These are phyloP conservation scores for Nephila pilipes DNA, from an alignment of 1,140 invertebrate genomes.

Conservation along the genomic window DNA sequence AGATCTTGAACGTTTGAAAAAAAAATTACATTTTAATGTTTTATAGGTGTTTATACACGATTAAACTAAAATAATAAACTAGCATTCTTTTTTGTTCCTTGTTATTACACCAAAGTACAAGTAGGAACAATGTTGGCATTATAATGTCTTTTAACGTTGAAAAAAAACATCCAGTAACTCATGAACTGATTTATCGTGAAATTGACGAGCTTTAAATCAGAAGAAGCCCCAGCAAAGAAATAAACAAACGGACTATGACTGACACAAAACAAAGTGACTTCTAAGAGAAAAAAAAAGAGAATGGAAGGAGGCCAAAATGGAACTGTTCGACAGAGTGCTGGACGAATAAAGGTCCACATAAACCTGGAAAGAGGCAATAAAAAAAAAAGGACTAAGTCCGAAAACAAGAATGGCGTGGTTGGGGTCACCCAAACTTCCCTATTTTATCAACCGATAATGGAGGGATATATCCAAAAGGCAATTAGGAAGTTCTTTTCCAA, in stretches of 20 bases:
- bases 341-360: background rate
- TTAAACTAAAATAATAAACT: no score
- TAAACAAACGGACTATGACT: background rate
- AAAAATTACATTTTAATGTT: no score
- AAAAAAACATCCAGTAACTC: no score
- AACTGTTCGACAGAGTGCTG: background rate
- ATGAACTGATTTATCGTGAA: background rate
- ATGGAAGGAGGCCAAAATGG: background rate
- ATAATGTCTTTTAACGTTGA: no score
- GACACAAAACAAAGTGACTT: constrained; percentile 11
- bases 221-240: background rate
- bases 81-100: no score
- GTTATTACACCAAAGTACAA: no score
- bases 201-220: background rate
- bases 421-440: constrained; percentile 17
- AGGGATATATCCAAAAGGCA: constrained; percentile 3
- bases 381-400: background rate
- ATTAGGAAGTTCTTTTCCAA: constrained; percentile 9
- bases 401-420: background rate
- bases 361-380: background rate
- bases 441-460: constrained; percentile 35
- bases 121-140: no score
- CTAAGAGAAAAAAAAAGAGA: background rate
- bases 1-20: no score
- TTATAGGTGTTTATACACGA: no score